A percentile compares a stretch with the other conserved stretches of the same genome.
phyloP scores from a whole-genome alignment of 1,140 invertebrate genomes.

The Potamilus streckersoni region DNA sequence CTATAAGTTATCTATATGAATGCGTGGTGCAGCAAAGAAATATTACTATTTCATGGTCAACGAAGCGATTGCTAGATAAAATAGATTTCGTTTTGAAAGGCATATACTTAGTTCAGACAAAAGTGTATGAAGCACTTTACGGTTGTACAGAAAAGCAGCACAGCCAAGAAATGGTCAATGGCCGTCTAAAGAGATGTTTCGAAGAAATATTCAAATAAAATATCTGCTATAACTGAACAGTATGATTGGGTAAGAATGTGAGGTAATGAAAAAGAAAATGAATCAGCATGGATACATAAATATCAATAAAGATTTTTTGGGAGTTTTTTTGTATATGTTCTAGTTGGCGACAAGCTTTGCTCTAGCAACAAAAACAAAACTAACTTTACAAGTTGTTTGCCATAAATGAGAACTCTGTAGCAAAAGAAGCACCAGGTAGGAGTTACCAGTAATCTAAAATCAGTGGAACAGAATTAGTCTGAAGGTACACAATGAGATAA shows the following conservation, averaged over 20 bases:
- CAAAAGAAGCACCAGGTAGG: too few relatives aligned
- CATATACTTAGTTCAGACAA: constrained; percentile 30
- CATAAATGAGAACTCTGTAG: too few relatives aligned
- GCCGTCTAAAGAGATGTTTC: constrained; percentile 25
- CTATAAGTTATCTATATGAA: constrained; percentile 12
- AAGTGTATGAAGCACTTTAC: constrained; percentile 22
- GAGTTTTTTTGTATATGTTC: too few relatives aligned
- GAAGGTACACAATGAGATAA: too few relatives aligned
- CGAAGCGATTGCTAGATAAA: constrained; percentile 36
- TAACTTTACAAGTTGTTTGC: too few relatives aligned
- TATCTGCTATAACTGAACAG: constrained; percentile 27
- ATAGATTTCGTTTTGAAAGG: constrained; percentile 37
- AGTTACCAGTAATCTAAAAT: too few relatives aligned
- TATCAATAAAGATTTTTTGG: too few relatives aligned
- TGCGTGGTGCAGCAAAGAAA: constrained; percentile 21
- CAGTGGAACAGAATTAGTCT: too few relatives aligned
- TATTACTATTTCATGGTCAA: constrained; percentile 37
- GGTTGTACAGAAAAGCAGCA: constrained; percentile 11
- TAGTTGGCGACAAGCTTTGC: too few relatives aligned
- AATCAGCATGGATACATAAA: too few relatives aligned
- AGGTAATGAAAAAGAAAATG: constrained; percentile 25
- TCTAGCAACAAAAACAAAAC: too few relatives aligned
- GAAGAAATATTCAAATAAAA: constrained; percentile 25
- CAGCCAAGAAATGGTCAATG: constrained; percentile 21
- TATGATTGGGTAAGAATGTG: constrained; percentile 22